Conservation (phyloP, 2,888 invertebrate genomes). For the Idaea aversata region DNA sequence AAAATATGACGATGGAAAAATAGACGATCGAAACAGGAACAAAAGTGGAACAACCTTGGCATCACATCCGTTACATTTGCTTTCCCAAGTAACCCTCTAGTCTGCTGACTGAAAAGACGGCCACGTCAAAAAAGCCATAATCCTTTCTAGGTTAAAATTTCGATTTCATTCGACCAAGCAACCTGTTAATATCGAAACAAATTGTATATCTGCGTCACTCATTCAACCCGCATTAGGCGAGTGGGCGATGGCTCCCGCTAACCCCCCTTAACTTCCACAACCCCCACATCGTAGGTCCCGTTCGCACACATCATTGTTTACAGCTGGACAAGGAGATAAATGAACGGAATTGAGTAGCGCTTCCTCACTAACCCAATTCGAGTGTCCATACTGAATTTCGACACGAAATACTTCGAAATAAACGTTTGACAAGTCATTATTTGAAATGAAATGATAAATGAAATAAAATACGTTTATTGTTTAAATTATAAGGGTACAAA, state of each 20-base stretch:
- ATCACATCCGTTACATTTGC: too few species aligned
- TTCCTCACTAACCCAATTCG: background rate
- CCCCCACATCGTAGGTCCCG: constrained; percentile 10
- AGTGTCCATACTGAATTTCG: too few species aligned
- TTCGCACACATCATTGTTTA: background rate
- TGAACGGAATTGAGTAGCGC: background rate
- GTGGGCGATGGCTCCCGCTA: constrained; percentile 35
- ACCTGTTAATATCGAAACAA: background rate
- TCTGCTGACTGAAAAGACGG: background rate
- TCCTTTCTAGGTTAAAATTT: background rate
- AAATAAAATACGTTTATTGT: too few species aligned
- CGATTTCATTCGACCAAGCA: background rate
- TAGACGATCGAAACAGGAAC: too few species aligned
- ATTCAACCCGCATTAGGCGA: constrained; percentile 50
- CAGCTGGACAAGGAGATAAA: background rate
- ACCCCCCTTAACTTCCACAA: constrained; percentile 6
- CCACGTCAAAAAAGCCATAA: background rate
- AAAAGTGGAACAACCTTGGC: too few species aligned
- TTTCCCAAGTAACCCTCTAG: background rate
- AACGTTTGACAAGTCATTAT: too few species aligned
- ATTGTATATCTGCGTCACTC: constrained; percentile 47
- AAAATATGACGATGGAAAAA: too few species aligned
- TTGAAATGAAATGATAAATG: too few species aligned
- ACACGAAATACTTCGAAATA: too few species aligned
- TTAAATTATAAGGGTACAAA: too few species aligned